phyloP scores from a whole-genome alignment of 2,797 vertebrate genomes.

The Zalophus californianus region DNA sequence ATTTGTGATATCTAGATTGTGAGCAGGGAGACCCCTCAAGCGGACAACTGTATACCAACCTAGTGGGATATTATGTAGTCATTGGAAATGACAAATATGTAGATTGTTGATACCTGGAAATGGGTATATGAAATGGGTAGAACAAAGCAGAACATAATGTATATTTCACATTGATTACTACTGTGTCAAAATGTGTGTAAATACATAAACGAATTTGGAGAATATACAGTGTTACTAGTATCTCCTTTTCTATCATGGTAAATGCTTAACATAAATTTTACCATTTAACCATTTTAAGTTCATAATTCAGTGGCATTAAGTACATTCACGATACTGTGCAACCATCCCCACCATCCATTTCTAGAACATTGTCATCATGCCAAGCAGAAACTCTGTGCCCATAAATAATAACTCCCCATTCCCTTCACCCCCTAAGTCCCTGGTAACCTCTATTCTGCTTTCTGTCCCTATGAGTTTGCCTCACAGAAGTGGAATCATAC shows the following conservation, averaged over 20 bases:
- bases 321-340: neutral
- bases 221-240: neutral
- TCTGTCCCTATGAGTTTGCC: neutral
- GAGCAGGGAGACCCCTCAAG: neutral
- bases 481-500: neutral
- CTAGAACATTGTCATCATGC: neutral
- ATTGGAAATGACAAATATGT: slow-evolving; percentile 12
- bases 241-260: neutral
- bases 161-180: slow-evolving; percentile 8
- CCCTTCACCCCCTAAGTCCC: neutral
- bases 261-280: neutral
- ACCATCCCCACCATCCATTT: neutral
- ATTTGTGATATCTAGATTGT: neutral
- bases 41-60: neutral
- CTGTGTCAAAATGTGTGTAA: slow-evolving; percentile 20
- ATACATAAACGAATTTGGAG: slow-evolving; percentile 8
- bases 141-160: neutral
- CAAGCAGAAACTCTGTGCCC: neutral
- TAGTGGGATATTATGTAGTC: neutral
- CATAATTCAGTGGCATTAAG: neutral
- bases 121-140: neutral
- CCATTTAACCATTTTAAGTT: neutral
- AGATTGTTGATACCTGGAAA: slow-evolving; percentile 30
- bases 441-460: neutral
- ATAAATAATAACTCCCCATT: neutral